Evolutionary conservation across 2,888 invertebrate species (phyloP), one percentile per base, ranked within the genome.

Genomic region (Aquatica leii): DNA sequence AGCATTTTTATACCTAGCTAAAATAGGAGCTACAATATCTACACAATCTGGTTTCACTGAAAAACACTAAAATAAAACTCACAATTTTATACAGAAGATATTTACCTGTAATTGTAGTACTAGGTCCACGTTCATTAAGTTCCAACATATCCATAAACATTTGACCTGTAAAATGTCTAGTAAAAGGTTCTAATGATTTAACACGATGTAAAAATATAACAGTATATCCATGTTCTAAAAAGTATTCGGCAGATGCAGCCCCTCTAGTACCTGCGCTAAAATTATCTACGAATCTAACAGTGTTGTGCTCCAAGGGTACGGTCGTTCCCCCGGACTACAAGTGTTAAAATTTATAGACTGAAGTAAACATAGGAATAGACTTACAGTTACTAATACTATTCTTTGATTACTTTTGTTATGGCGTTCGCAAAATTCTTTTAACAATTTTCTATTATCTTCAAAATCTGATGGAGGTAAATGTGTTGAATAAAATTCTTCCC

Each of bases 221-320:
- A 37, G 93, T 91, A 82, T 97, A 98, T 40, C 88, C 91, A 68
- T 86, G 83, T 70, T 92, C 89, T 40, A 98, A 85, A 83, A 99
- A 98, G 80, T 97, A 94, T 86, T 99, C 99, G 0, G 98, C 91
- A 0, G 98, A 98, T 0, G 95, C 89, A 0, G 98, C 90, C 17
- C 99, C 99, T 69, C 98, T 86, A 0, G 93, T 95, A 48, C 99
- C 99, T 14, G 96, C 94, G 81, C 98, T 98, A 82, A 99, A 99
- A 85, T 99, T 99, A 81, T 99, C 99, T 58, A 99, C 96, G 82
- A 95, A 99, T 53, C 99, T 88, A 0, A 99, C 99, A 0, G 98
- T 97, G 79, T 97, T 95, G 80, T 95, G 95, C 79, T 99, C 99
- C 59, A 99, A 81, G 0, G 98, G 98, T 3, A 98, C 95, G 35